phyloP scores from a whole-genome alignment of 2,888 invertebrate species.

The Dione vanillae region DNA sequence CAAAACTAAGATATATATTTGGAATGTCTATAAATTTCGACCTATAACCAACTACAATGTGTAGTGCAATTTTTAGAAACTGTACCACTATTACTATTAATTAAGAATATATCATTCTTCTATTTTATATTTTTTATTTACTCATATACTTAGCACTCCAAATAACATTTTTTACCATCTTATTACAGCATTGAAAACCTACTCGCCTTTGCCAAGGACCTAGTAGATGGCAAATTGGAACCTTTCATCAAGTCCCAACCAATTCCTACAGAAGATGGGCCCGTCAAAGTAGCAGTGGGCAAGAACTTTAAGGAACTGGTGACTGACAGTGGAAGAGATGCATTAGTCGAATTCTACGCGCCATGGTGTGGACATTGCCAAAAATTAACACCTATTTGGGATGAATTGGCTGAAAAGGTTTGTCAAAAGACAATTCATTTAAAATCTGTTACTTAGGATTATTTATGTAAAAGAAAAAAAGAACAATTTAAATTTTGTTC shows the following conservation, averaged over 20 bases:
- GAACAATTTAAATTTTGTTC: too few relatives aligned
- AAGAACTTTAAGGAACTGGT: conserved; percentile 98
- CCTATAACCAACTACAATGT: not conserved
- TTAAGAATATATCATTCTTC: too few relatives aligned
- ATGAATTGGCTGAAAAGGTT: conserved; percentile 95
- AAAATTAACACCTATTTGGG: conserved; percentile 95
- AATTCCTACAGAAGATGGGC: conserved; percentile 91
- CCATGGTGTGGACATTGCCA: conserved; percentile 99
- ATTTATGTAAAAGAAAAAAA: too few relatives aligned
- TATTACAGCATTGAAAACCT: conserved; percentile 90
- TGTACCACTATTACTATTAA: too few relatives aligned
- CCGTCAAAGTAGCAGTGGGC: conserved; percentile 95
- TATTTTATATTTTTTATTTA: too few relatives aligned
- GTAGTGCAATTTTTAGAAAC: too few relatives aligned
- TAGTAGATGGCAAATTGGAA: conserved; percentile 92
- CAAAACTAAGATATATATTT: not conserved
- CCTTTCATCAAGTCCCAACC: conserved; percentile 98
- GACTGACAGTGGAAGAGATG: conserved; percentile 95
- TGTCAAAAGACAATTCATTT: not conserved
- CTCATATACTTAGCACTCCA: not conserved
- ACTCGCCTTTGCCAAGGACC: conserved; percentile 92
- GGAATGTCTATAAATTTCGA: not conserved
- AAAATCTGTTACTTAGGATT: too few relatives aligned
- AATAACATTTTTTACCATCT: not conserved
- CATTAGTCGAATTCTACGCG: conserved; percentile 98